Percentiles rank a stretch among this genome's conserved stretches.
Evolutionary conservation across 2,888 invertebrate genomes (phyloP).

Genomic region (Cactoblastis cactorum): DNA sequence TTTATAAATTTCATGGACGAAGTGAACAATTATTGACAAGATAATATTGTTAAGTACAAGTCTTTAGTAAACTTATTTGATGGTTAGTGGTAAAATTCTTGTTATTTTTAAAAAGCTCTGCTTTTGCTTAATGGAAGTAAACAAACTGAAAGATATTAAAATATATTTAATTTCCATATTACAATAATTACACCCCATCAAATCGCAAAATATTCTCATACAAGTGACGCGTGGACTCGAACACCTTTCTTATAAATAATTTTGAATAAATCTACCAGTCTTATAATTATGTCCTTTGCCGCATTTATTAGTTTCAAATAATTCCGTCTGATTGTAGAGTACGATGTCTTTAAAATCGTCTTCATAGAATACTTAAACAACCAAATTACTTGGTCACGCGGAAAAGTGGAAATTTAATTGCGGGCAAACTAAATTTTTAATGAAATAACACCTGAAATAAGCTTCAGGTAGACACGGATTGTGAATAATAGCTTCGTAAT

Average conservation of each 20-base stretch:
- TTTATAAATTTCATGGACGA: too few relatives aligned
- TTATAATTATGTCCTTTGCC: slow-evolving; percentile 73
- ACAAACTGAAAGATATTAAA: slow-evolving; percentile 17
- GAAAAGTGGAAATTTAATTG: slow-evolving; percentile 57
- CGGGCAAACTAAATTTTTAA: slow-evolving; percentile 60
- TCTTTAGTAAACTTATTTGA: too few relatives aligned
- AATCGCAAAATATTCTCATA: slow-evolving; percentile 46
- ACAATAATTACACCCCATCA: slow-evolving; percentile 42
- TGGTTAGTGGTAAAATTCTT: too few relatives aligned
- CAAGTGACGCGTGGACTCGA: slow-evolving; percentile 66
- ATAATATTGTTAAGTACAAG: too few relatives aligned
- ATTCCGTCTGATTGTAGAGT: slow-evolving; percentile 64
- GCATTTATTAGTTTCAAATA: slow-evolving; percentile 65
- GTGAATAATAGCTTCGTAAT: slow-evolving; percentile 51
- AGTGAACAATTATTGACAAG: too few relatives aligned
- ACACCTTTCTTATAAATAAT: slow-evolving; percentile 68
- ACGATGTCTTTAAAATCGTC: slow-evolving; percentile 56
- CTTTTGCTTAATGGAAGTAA: neutral
- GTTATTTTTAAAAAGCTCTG: too few relatives aligned
- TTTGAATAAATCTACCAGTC: slow-evolving; percentile 58
- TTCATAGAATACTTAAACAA: slow-evolving; percentile 43
- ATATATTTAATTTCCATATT: slow-evolving; percentile 29
- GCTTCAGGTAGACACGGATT: slow-evolving; percentile 50
- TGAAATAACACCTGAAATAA: slow-evolving; percentile 75
- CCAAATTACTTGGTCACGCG: slow-evolving; percentile 45